Percentiles rank a stretch among this genome's conserved stretches.
phyloP scores from a whole-genome alignment of 2,797 vertebrate species.

The Sebastes glaucus region DNA sequence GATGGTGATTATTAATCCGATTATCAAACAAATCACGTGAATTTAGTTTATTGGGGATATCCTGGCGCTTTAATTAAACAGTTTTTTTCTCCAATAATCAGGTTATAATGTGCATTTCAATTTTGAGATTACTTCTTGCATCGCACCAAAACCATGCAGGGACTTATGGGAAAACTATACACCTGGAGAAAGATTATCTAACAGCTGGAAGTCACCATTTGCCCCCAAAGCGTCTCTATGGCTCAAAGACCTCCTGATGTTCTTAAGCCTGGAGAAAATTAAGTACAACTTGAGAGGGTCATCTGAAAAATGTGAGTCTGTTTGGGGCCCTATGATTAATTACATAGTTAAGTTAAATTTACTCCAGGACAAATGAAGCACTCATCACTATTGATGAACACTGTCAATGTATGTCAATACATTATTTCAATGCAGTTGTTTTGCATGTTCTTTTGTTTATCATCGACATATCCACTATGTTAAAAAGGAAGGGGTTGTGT shows the following conservation, averaged over 20 bases:
- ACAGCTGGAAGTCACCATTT: not conserved
- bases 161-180: not conserved
- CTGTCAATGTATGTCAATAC: no score
- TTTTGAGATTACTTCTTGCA: not conserved
- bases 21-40: not conserved
- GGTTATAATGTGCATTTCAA: not conserved
- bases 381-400: no score
- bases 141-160: not conserved
- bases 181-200: not conserved
- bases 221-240: not conserved
- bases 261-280: not conserved
- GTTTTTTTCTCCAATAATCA: not conserved
- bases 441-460: no score
- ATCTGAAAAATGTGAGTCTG: not conserved
- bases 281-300: not conserved
- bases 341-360: not conserved
- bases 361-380: not conserved
- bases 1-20: not conserved
- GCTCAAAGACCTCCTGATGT: not conserved
- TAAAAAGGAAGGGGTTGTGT: no score
- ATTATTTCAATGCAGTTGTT: no score
- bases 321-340: not conserved
- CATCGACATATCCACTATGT: no score
- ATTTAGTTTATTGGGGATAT: not conserved
- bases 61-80: not conserved